A percentile compares a stretch with the other conserved stretches of the same genome.
Conservation (phyloP, 2,888 invertebrate species). For the Netelia virgata region DNA sequence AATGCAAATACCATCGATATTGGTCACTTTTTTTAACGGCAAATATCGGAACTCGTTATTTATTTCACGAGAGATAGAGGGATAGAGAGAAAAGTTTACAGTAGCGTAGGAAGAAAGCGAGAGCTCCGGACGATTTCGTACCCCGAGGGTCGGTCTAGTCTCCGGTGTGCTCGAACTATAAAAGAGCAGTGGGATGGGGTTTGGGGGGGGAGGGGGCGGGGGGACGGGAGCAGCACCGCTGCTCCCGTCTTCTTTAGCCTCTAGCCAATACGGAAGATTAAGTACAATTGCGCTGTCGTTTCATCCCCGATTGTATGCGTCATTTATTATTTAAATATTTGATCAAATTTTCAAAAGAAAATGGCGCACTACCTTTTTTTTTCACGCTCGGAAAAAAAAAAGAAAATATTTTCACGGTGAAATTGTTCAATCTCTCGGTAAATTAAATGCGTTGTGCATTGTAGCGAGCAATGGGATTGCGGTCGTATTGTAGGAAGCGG, state of each 20-base stretch:
- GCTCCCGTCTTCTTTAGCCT: not conserved
- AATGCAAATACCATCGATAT: not conserved
- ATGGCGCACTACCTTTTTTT: not conserved
- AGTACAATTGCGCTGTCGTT: not conserved
- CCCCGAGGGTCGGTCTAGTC: not conserved
- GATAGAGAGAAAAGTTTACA: not conserved
- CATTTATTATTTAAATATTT: too few species aligned
- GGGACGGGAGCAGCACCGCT: not conserved
- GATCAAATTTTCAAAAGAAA: too few species aligned
- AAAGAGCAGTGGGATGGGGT: conserved; percentile 56
- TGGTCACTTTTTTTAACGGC: too few species aligned
- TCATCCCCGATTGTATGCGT: too few species aligned
- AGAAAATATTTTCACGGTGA: not conserved
- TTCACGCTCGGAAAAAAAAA: not conserved
- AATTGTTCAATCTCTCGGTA: not conserved
- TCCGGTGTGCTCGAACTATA: not conserved
- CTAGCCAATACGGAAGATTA: conserved; percentile 59
- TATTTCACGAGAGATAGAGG: not conserved
- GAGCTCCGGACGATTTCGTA: not conserved
- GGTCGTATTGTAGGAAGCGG: conserved; percentile 53
- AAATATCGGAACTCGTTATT: not conserved
- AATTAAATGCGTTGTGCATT: not conserved
- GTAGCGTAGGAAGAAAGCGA: not conserved
- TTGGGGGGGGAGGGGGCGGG: too few species aligned
- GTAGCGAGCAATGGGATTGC: conserved; percentile 33